phyloP scores from a whole-genome alignment of 1,140 invertebrate genomes.

The Saccostrea cuccullata region DNA sequence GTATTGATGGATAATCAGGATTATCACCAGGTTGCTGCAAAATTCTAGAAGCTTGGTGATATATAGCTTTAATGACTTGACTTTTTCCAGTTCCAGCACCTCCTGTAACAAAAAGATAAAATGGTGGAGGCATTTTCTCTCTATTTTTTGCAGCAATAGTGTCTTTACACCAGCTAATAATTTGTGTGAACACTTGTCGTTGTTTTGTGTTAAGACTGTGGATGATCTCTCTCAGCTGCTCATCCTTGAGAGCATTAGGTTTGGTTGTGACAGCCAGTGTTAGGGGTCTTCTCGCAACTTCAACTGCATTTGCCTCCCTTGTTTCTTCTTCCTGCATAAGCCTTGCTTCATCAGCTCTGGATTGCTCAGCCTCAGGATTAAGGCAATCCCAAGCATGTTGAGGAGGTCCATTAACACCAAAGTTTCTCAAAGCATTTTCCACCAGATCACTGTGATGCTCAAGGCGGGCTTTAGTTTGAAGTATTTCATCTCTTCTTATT shows the following conservation, averaged over 20 bases:
- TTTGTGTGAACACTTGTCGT: constrained; percentile 33
- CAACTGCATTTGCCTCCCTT: too few relatives aligned
- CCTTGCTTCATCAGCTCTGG: background rate
- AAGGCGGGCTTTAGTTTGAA: constrained; percentile 37
- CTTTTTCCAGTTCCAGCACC: constrained; percentile 59
- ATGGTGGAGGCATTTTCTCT: background rate
- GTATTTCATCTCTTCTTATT: constrained; percentile 31
- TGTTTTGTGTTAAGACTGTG: constrained; percentile 36
- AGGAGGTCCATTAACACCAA: constrained; percentile 48
- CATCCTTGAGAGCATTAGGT: too few relatives aligned
- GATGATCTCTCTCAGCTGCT: background rate
- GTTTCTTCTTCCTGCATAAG: background rate
- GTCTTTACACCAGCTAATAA: constrained; percentile 38
- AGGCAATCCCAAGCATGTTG: constrained; percentile 46
- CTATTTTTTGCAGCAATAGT: background rate
- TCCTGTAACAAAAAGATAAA: constrained; percentile 54
- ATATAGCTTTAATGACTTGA: constrained; percentile 57
- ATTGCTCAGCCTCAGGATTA: constrained; percentile 1
- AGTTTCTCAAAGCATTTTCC: constrained; percentile 47
- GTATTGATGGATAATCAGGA: constrained; percentile 51
- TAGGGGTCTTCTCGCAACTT: too few relatives aligned
- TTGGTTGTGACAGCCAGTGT: too few relatives aligned
- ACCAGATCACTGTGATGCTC: constrained; percentile 52
- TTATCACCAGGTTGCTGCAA: constrained; percentile 48
- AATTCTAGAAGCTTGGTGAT: constrained; percentile 50